These are phyloP conservation scores for Drosophila neutralis DNA, from an alignment of 2,888 invertebrate genomes.

Conservation along the genomic window DNA sequence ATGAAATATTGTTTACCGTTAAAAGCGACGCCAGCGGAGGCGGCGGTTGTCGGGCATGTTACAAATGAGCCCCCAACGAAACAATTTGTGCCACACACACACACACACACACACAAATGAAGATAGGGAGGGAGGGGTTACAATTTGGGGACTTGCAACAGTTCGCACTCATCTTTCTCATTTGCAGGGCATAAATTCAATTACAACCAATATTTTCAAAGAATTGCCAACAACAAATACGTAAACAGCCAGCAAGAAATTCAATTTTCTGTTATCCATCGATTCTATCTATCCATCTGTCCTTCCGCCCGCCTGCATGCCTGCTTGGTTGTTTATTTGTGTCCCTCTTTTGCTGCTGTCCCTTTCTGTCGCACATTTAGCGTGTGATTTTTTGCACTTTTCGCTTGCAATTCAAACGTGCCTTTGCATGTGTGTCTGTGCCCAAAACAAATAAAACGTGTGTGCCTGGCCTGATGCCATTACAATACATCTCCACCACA, in stretches of 20 bases:
- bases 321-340: conserved; percentile 8
- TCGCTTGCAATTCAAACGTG: conserved; percentile 54
- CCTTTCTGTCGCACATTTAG: conserved; percentile 12
- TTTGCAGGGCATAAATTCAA: conserved; percentile 67
- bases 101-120: neutral
- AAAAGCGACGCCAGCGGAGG: conserved; percentile 15
- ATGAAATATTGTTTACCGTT: conserved; percentile 55
- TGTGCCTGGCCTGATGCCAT: conserved; percentile 25
- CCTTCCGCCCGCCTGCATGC: neutral
- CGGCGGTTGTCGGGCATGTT: conserved; percentile 10
- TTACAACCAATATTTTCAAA: conserved; percentile 67
- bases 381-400: conserved; percentile 73
- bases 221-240: conserved; percentile 40
- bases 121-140: neutral
- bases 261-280: conserved; percentile 68
- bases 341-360: conserved; percentile 11
- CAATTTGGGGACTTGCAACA: conserved; percentile 31
- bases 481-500: conserved; percentile 26
- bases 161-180: conserved; percentile 52
- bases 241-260: conserved; percentile 37
- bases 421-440: conserved; percentile 17
- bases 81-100: conserved; percentile 13
- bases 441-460: conserved; percentile 62
- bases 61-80: conserved; percentile 29
- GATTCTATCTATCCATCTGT: conserved; percentile 36